Base-by-base conservation (phyloP, 35 echinoderm and acorn worm species). In the Heliocidaris erythrogramma region DNA sequence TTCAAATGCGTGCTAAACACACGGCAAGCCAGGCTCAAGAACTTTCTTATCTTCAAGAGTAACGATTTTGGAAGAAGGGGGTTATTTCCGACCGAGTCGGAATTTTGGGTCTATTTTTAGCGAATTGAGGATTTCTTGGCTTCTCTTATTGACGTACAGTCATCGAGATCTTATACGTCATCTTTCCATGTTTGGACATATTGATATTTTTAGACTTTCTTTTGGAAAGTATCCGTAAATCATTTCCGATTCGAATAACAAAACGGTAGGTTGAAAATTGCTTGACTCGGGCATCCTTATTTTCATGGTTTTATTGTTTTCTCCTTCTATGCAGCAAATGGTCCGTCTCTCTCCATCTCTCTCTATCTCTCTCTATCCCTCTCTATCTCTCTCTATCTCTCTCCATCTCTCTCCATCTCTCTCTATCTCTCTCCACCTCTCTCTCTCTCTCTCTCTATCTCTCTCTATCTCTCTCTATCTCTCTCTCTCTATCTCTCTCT, bases 91-190 rank as follows among this genome's bases (percentile, higher is more conserved):
- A 78, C 65, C 65, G 7, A n/a, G 65, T 78, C 65, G 65, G 65
- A 78, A 27, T 78, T 78, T 21, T 21, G 21, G 21, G 65, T 78
- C 65, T 78, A 78, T 78, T 78, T 78, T 78, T 78, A 78, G 65
- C 65, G 27, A 78, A 21, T 27, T 78, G 65, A 78, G 65, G 65
- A 78, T 78, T 78, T 78, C 65, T 78, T 17, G 65, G 65, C 17
- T 78, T 78, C 65, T 78, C 65, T 24, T n/a, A 27, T 78, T 78
- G 65, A 78, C 65, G 65, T 78, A 78, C 65, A 78, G 65, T 78
- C 65, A 78, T 78, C 65, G 27, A 4, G 65, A 78, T 78, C 4
- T 78, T 7, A 42, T 42, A 78, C 65, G 65, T 78, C 14, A 78
- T 27, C 65, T 78, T 78, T 78, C 24, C 27, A 78, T 78, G 18